Evolutionary conservation across 2,888 invertebrate species (phyloP).

Genomic region (Agrochola circellaris): DNA sequence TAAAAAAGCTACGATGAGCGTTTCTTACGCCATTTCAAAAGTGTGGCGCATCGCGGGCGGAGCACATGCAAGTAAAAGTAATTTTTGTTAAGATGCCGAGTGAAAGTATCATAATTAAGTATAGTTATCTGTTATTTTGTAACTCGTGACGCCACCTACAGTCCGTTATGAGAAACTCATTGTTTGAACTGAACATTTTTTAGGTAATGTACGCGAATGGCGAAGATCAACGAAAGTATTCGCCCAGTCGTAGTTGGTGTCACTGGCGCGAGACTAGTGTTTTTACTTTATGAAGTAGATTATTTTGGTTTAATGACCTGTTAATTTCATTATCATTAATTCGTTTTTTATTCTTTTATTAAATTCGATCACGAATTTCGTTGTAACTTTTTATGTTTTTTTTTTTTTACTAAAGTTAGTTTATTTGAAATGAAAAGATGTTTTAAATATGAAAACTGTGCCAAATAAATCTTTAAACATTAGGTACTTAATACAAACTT

Average conservation of each 20-base stretch:
- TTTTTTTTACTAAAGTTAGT: neutral
- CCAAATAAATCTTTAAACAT: neutral
- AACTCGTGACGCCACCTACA: slow-evolving; percentile 64
- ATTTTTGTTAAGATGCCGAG: slow-evolving; percentile 48
- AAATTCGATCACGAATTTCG: neutral
- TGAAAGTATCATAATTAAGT: slow-evolving; percentile 69
- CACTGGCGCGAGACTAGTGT: neutral
- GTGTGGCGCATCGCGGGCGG: neutral
- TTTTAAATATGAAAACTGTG: neutral
- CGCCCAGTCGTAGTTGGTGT: neutral
- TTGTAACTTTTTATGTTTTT: neutral
- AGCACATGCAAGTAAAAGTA: slow-evolving; percentile 60
- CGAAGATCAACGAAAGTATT: slow-evolving; percentile 51
- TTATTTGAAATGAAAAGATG: neutral
- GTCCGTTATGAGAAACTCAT: slow-evolving; percentile 62
- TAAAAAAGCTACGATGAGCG: slow-evolving; percentile 4
- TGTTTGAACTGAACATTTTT: slow-evolving; percentile 47
- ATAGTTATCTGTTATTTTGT: slow-evolving; percentile 73
- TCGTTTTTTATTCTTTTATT: neutral
- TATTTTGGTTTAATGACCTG: slow-evolving; percentile 7
- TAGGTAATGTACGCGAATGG: slow-evolving; percentile 34
- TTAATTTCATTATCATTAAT: neutral
- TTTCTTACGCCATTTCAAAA: slow-evolving; percentile 14
- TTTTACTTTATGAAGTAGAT: neutral
- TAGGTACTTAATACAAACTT: too few species aligned